Base-by-base conservation (phyloP, 2,113 vertebrate genomes). In the Prietella phreatophila region DNA sequence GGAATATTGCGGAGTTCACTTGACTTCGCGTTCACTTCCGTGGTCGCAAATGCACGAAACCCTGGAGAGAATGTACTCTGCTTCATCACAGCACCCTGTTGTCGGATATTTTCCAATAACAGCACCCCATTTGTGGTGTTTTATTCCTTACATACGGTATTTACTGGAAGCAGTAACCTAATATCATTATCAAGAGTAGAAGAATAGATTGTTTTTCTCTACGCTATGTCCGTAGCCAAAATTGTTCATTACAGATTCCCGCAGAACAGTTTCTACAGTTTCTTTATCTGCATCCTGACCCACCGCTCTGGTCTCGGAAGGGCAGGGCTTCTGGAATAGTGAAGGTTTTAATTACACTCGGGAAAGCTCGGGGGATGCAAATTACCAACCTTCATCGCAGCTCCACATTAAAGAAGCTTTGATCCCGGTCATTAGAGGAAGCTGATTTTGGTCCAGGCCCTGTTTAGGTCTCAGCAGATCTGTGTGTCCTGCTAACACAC, bases 321-420 rank as follows among this genome's bases (percentile, higher is more conserved):
- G 79, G 30, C n/a, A 5, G 30, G 53, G 39, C 61, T 75, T 83
- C 84, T 78, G 42, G 33, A 50, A 36, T 27, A 88, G 85, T 69
- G 20, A 88, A 88, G 63, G 88, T 87, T 93, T 92, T 91, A 92
- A 92, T 92, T 91, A 90, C 89, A 88, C 84, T 55, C 60, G 10
- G 80, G 17, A 83, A 55, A 27, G 14, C 55, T 17, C 17, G 56
- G 73, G 86, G 89, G 85, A 91, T 91, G 91, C 90, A 91, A 90
- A 93, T 90, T 76, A 88, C 42, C 91, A 86, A 90, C 90, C 90
- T 90, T 92, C 88, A 90, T 87, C 71, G 65, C 36, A 47, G 20
- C 76, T 47, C 91, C 91, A 89, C 90, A 93, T 90, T 91, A 91
- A 92, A 91, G 84, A 55, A 22, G 84, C 86, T 91, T 91, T 90